phyloP scores from a whole-genome alignment of 2,888 invertebrate genomes.

The Caenorhabditis macrosperma region DNA sequence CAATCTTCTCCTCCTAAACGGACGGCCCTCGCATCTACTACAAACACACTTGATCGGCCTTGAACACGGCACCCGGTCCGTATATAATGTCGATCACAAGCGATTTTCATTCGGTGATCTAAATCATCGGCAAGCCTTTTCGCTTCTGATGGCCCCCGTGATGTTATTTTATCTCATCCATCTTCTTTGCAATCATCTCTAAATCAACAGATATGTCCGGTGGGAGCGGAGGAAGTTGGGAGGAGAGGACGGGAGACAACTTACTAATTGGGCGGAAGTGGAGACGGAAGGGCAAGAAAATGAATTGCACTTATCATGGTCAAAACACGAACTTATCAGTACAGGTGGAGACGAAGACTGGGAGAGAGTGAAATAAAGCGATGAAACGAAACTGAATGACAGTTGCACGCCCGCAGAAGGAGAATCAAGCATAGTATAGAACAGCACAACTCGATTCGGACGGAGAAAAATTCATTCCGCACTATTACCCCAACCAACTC shows the following conservation, averaged over 20 bases:
- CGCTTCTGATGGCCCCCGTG: conserved; percentile 7
- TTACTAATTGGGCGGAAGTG: conserved; percentile 2
- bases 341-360: background rate
- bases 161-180: conserved; percentile 14
- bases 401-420: too few species aligned
- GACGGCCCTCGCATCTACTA: conserved; percentile 30
- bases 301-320: conserved; percentile 23
- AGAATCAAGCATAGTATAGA: too few species aligned
- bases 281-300: conserved; percentile 16
- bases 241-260: background rate
- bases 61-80: conserved; percentile 42
- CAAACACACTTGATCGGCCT: conserved; percentile 40
- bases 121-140: conserved; percentile 30
- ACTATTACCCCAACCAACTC: conserved; percentile 20
- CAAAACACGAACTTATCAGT: conserved; percentile 33
- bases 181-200: conserved; percentile 11
- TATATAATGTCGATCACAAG: conserved; percentile 42
- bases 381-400: background rate
- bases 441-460: background rate
- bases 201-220: conserved; percentile 13
- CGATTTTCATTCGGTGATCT: conserved; percentile 33
- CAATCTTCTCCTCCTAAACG: conserved; percentile 26
- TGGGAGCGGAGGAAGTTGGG: background rate
- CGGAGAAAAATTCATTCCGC: conserved; percentile 17
- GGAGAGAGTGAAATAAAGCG: background rate